Percentiles rank a stretch among this genome's conserved stretches.
Evolutionary conservation across 2,888 invertebrate genomes (phyloP).

Genomic region (Pyrrhosoma nymphula): DNA sequence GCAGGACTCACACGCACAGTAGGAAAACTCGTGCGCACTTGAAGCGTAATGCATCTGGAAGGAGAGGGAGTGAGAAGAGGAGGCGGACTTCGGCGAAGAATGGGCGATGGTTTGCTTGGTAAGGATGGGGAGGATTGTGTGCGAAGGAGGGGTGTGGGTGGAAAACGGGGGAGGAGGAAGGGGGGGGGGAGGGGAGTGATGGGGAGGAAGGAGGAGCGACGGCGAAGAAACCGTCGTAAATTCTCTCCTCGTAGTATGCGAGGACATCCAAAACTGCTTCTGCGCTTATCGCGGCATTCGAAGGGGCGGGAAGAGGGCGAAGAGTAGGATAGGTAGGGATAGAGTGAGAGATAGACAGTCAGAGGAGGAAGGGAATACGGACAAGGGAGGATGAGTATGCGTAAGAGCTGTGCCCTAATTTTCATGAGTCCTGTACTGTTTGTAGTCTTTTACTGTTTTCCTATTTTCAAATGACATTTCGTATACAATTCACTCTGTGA

Average conservation of each 20-base stretch:
- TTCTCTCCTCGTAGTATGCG: conserved; percentile 56
- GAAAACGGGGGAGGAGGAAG: not conserved
- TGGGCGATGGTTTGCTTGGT: not conserved
- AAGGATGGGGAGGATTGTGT: not conserved
- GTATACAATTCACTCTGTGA: not conserved
- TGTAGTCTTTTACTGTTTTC: not conserved
- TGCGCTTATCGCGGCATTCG: conserved; percentile 61
- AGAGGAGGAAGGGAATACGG: no score
- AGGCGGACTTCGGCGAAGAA: not conserved
- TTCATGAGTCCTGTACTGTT: not conserved
- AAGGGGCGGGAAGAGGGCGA: not conserved
- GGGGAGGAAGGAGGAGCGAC: not conserved
- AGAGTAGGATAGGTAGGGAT: not conserved
- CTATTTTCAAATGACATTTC: not conserved
- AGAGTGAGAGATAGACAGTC: not conserved
- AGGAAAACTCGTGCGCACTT: conserved; percentile 51
- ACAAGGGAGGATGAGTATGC: not conserved
- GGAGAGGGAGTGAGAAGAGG: conserved; percentile 18
- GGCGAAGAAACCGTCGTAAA: conserved; percentile 59
- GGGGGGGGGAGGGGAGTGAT: not conserved
- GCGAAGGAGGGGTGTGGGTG: not conserved
- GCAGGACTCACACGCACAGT: not conserved
- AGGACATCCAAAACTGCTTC: conserved; percentile 67
- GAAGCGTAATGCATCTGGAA: conserved; percentile 44
- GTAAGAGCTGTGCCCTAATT: not conserved